Conservation (phyloP, 2,888 invertebrate species). For the Troilus luridus region DNA sequence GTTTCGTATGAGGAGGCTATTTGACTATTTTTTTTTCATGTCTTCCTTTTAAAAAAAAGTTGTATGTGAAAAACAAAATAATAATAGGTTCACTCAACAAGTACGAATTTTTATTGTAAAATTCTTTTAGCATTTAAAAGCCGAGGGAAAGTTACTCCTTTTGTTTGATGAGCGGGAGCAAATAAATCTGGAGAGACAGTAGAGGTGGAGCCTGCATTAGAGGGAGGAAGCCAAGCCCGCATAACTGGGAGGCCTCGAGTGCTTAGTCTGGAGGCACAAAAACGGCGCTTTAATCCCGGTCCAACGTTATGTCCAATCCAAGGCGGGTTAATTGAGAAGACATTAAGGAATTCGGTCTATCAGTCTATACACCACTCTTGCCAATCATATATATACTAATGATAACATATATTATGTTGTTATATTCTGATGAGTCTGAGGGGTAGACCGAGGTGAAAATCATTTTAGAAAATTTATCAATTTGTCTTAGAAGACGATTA, state of each 20-base stretch:
- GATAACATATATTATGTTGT: too few species aligned
- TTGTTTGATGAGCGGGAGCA: background rate
- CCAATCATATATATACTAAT: too few species aligned
- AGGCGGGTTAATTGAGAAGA: background rate
- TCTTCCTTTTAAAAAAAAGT: too few species aligned
- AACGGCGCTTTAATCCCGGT: slow-evolving; percentile 23
- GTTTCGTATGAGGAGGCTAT: too few species aligned
- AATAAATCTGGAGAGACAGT: background rate
- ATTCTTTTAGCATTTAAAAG: background rate
- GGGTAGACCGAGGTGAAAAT: too few species aligned
- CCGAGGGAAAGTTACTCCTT: background rate
- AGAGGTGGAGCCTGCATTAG: background rate
- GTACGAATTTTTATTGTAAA: too few species aligned
- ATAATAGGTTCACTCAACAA: too few species aligned
- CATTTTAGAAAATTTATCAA: too few species aligned
- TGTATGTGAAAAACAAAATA: too few species aligned
- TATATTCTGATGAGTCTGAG: too few species aligned
- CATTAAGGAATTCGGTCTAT: background rate
- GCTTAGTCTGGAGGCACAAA: background rate
- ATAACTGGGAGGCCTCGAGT: background rate
- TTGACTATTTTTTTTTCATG: too few species aligned
- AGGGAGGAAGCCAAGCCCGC: background rate
- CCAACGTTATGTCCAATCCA: background rate
- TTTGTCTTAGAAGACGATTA: too few species aligned
- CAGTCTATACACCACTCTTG: background rate